Percentiles rank a stretch among this genome's conserved stretches.
phyloP scores from a whole-genome alignment of 2,888 invertebrate species.

The Eucera pruinosa region DNA sequence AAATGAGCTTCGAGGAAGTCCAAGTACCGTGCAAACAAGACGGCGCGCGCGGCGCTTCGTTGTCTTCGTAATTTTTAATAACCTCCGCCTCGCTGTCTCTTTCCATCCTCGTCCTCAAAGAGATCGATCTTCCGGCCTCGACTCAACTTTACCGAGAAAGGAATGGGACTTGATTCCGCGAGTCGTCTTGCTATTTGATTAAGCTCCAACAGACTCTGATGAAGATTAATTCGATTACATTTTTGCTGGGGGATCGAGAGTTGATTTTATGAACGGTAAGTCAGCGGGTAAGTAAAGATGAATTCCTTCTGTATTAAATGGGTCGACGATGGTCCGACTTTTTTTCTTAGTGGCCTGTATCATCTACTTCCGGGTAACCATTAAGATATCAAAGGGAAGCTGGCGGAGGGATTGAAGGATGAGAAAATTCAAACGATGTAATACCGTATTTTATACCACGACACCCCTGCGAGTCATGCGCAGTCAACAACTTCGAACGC shows the following conservation, averaged over 20 bases:
- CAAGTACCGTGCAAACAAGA: slow-evolving; percentile 44
- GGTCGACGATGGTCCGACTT: no score
- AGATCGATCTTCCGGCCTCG: slow-evolving; percentile 8
- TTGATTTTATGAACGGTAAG: no score
- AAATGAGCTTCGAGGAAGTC: slow-evolving; percentile 37
- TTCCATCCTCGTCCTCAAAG: neutral
- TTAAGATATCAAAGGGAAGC: neutral
- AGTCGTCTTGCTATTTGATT: slow-evolving; percentile 1
- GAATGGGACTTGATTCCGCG: neutral
- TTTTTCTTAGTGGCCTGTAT: no score
- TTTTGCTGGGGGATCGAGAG: neutral
- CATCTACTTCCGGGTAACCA: neutral
- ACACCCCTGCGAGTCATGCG: neutral
- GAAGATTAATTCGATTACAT: slow-evolving; percentile 27
- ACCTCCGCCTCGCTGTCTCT: neutral
- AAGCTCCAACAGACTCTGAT: neutral
- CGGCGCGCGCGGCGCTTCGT: slow-evolving; percentile 21
- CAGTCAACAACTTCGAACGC: neutral
- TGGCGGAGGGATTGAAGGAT: neutral
- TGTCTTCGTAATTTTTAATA: slow-evolving; percentile 48
- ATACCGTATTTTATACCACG: neutral
- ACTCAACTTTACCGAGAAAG: no score
- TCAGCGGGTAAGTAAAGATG: neutral
- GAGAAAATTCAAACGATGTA: neutral
- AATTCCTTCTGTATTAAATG: neutral